Evolutionary conservation across 2,113 vertebrate genomes (phyloP).

Genomic region (Pterocles gutturalis): DNA sequence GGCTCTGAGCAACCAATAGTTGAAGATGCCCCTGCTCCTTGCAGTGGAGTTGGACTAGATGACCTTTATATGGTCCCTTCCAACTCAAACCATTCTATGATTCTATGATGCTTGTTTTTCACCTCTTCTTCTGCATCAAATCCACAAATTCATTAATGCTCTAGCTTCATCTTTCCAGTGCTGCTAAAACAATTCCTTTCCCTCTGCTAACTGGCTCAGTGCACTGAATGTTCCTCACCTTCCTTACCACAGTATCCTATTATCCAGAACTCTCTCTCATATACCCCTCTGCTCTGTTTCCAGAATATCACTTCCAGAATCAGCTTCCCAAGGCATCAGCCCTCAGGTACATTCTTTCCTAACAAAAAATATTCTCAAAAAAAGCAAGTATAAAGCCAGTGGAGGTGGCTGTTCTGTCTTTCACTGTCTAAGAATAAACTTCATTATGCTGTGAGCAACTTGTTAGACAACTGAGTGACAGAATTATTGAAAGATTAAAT

Average conservation of each 20-base stretch:
- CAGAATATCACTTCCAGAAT: not conserved
- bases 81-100: not conserved
- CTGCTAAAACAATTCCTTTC: not conserved
- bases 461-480: slow-evolving; percentile 49
- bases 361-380: not conserved
- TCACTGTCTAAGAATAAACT: slow-evolving; percentile 11
- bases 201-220: not conserved
- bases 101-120: not conserved
- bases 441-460: slow-evolving; percentile 5
- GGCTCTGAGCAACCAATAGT: not conserved
- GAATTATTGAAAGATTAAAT: slow-evolving; percentile 21
- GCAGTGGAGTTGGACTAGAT: not conserved
- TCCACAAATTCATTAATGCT: not conserved
- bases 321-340: not conserved
- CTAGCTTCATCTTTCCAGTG: not conserved
- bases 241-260: not conserved
- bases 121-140: not conserved
- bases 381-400: not conserved
- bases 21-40: not conserved
- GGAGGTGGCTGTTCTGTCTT: not conserved
- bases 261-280: not conserved
- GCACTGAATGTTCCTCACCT: not conserved
- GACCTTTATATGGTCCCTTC: not conserved
- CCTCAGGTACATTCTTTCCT: not conserved
- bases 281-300: not conserved